phyloP scores from a whole-genome alignment of 1,140 invertebrate species.

The Cataglyphis hispanica region DNA sequence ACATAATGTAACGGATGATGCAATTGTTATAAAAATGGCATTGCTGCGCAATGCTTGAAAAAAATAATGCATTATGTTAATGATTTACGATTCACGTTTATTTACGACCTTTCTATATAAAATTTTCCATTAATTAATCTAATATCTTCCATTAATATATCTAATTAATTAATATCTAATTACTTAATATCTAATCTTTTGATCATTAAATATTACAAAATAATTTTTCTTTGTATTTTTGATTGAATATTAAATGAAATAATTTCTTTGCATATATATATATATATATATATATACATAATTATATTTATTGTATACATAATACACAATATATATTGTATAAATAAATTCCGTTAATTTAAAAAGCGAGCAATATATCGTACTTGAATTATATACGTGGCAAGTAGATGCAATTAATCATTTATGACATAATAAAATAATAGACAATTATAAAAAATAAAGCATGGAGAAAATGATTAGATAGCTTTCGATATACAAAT shows the following conservation, averaged over 20 bases:
- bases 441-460: background rate
- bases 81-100: constrained; percentile 43
- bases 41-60: constrained; percentile 79
- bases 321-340: too few species aligned
- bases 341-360: constrained; percentile 14
- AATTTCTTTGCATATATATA: too few species aligned
- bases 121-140: background rate
- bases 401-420: constrained; percentile 7
- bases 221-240: background rate
- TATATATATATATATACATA: too few species aligned
- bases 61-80: constrained; percentile 70
- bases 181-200: constrained; percentile 20
- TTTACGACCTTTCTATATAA: constrained; percentile 31
- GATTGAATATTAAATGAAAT: too few species aligned
- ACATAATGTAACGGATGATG: constrained; percentile 75
- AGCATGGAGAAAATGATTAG: background rate
- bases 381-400: background rate
- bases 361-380: background rate
- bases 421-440: background rate
- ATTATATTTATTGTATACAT: too few species aligned
- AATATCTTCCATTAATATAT: too few species aligned
- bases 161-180: constrained; percentile 11
- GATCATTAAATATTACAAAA: constrained; percentile 16
- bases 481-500: constrained; percentile 25
- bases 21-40: constrained; percentile 79